Evolutionary conservation across 2,888 invertebrate genomes (phyloP).

Genomic region (Chalcis sispes): DNA sequence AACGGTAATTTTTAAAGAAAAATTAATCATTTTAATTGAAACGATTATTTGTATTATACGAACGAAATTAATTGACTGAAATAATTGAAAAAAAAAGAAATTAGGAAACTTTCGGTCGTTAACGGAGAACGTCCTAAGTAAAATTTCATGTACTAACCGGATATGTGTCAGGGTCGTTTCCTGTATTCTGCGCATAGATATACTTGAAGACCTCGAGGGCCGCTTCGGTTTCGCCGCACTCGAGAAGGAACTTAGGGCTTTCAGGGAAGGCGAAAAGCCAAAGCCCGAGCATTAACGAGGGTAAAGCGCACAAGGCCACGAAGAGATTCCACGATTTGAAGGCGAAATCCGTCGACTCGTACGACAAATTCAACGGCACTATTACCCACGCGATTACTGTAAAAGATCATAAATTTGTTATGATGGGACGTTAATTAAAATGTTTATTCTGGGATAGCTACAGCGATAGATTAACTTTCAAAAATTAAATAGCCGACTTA

Average conservation of each 20-base stretch:
- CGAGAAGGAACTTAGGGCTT: slow-evolving; percentile 89
- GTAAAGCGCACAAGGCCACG: slow-evolving; percentile 85
- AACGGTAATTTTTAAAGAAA: neutral
- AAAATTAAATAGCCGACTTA: slow-evolving; percentile 72
- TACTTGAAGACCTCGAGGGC: slow-evolving; percentile 83
- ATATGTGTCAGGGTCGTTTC: slow-evolving; percentile 83
- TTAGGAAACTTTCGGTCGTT: too few relatives aligned
- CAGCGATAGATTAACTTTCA: too few relatives aligned
- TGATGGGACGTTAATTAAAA: neutral
- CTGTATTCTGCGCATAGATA: slow-evolving; percentile 85
- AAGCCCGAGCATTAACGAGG: slow-evolving; percentile 82
- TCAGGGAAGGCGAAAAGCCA: slow-evolving; percentile 88
- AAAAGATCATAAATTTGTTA: slow-evolving; percentile 4
- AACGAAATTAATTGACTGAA: too few relatives aligned
- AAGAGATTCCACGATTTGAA: slow-evolving; percentile 90
- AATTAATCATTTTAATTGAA: neutral
- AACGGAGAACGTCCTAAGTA: too few relatives aligned
- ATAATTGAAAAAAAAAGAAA: neutral
- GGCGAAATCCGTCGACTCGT: slow-evolving; percentile 79
- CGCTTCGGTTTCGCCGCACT: slow-evolving; percentile 87
- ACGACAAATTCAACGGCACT: slow-evolving; percentile 83
- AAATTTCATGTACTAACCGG: slow-evolving; percentile 80
- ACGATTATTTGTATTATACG: too few relatives aligned
- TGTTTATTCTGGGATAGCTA: neutral
- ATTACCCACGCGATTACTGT: slow-evolving; percentile 87